A percentile compares a stretch with the other conserved stretches of the same genome.
phyloP scores from a whole-genome alignment of 2,888 invertebrate species.

The Stenchaetothrips biformis region DNA sequence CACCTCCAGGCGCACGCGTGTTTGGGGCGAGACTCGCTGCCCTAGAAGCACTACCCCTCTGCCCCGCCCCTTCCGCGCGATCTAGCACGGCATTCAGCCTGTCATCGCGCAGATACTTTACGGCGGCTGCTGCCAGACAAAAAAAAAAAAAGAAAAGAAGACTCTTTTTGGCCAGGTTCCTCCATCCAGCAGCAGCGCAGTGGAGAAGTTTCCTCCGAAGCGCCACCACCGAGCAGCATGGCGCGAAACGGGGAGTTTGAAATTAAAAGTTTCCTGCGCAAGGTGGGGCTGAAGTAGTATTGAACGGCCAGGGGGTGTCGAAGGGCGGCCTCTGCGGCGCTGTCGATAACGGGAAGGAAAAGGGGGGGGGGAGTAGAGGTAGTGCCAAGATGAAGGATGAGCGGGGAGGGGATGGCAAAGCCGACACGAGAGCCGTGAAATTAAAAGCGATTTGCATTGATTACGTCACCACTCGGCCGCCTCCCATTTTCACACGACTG shows the following conservation, averaged over 20 bases:
- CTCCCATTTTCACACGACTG: too few relatives aligned
- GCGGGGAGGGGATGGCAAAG: background rate
- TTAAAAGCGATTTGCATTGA: conserved; percentile 23
- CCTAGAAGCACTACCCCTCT: too few relatives aligned
- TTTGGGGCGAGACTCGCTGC: too few relatives aligned
- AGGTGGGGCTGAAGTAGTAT: background rate
- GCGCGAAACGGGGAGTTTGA: background rate
- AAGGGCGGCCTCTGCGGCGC: background rate
- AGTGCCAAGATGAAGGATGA: conserved; percentile 18
- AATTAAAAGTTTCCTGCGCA: background rate
- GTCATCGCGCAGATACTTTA: background rate
- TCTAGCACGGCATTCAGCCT: background rate
- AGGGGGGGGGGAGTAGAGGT: background rate
- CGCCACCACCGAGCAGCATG: background rate
- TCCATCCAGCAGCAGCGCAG: too few relatives aligned
- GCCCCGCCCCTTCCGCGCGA: background rate
- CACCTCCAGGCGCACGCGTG: too few relatives aligned
- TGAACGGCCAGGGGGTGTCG: background rate
- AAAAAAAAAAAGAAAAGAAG: background rate
- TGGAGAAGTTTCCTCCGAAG: too few relatives aligned
- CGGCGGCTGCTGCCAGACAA: background rate
- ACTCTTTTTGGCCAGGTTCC: background rate
- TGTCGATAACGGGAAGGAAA: background rate
- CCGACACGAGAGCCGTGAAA: conserved; percentile 6
- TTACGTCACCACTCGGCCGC: background rate